These are phyloP conservation scores for Oreochromis tanganicae DNA, from an alignment of 2,113 vertebrate genomes.

Conservation along the genomic window DNA sequence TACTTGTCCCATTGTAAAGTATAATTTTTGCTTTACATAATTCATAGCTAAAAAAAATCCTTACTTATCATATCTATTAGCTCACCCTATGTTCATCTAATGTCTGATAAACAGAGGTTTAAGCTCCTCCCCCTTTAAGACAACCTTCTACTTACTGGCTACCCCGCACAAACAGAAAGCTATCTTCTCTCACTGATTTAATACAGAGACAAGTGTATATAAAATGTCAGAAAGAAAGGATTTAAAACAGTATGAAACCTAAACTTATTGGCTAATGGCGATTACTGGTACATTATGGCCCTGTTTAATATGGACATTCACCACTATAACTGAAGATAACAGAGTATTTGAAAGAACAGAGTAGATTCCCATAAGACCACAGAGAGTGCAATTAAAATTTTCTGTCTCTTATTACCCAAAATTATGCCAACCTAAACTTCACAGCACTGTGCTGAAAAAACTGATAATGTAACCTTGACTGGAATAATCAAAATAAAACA, in stretches of 20 bases:
- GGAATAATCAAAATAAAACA: not conserved
- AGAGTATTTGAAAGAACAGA: not conserved
- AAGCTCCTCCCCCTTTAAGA: not conserved
- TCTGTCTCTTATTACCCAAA: not conserved
- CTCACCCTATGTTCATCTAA: not conserved
- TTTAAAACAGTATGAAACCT: not conserved
- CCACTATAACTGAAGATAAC: not conserved
- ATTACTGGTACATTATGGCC: not conserved
- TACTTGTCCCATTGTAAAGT: not conserved
- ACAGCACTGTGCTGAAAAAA: not conserved
- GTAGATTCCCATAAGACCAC: not conserved
- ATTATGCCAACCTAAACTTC: not conserved
- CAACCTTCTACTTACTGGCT: not conserved
- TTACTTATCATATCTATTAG: not conserved
- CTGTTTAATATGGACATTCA: not conserved
- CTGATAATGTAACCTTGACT: not conserved
- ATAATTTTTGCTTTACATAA: not conserved
- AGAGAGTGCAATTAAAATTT: not conserved
- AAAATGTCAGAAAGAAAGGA: not conserved
- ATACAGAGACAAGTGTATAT: not conserved
- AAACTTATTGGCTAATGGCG: not conserved
- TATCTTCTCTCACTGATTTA: not conserved
- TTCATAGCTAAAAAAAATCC: not conserved
- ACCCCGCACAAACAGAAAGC: not conserved
- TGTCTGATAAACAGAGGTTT: not conserved